Conservation (phyloP, 2,888 invertebrate species). For the Apodemia duryi region DNA sequence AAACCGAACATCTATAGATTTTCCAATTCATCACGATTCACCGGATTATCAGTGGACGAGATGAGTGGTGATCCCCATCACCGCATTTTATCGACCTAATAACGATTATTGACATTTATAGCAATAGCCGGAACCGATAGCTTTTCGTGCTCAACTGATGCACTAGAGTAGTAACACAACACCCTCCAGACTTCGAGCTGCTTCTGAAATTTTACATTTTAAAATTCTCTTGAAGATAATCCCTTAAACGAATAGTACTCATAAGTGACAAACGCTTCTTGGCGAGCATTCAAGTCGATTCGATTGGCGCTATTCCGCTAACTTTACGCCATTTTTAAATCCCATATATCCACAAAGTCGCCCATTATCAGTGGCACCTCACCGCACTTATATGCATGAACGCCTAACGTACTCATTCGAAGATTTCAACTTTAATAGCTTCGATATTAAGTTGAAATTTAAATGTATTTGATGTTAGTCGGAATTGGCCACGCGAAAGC, state of each 20-base stretch:
- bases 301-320: conserved; percentile 28
- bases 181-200: no score
- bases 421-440: conserved; percentile 38
- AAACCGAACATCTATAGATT: no score
- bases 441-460: conserved; percentile 47
- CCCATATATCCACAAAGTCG: conserved; percentile 44
- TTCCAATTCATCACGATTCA: no score
- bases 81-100: no score
- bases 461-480: conserved; percentile 46
- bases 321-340: conserved; percentile 49
- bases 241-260: conserved; percentile 1
- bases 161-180: no score
- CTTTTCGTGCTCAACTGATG: no score
- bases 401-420: conserved; percentile 31
- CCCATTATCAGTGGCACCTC: conserved; percentile 59
- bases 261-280: conserved; percentile 21
- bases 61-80: no score
- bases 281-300: conserved; percentile 28
- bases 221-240: not conserved
- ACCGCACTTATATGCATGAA: conserved; percentile 65
- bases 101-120: no score
- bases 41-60: no score
- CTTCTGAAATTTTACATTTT: no score
- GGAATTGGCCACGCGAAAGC: conserved; percentile 59
- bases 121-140: no score